These are phyloP conservation scores for Ibidorhyncha struthersii DNA, from an alignment of 2,113 vertebrate genomes.

Conservation along the genomic window DNA sequence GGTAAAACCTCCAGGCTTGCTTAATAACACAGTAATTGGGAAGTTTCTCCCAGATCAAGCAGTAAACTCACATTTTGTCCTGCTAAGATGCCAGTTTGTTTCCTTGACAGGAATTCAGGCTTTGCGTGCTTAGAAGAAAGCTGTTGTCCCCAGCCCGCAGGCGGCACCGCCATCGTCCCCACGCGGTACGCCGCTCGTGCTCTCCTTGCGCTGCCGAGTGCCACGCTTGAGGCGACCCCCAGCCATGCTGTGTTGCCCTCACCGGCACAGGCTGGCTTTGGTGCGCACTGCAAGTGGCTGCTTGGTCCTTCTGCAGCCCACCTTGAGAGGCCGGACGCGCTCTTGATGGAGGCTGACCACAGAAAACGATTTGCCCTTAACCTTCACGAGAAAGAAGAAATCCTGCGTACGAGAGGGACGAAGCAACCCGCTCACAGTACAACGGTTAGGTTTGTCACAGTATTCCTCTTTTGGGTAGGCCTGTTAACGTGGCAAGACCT, in stretches of 20 bases:
- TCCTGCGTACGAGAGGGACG: neutral
- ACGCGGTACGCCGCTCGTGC: rapidly evolving
- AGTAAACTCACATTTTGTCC: neutral
- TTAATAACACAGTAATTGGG: neutral
- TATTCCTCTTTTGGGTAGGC: rapidly evolving
- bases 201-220: neutral
- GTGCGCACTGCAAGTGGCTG: no score
- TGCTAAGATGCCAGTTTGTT: neutral
- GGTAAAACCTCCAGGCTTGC: neutral
- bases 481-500: rapidly evolving
- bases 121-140: neutral
- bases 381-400: neutral
- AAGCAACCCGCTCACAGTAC: rapidly evolving
- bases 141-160: rapidly evolving
- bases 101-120: neutral
- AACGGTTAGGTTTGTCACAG: rapidly evolving
- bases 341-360: neutral
- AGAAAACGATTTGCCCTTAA: neutral
- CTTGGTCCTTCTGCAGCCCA: neutral
- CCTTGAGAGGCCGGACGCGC: rapidly evolving
- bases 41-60: neutral
- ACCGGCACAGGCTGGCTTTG: neutral
- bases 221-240: rapidly evolving
- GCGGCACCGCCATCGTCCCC: rapidly evolving
- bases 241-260: rapidly evolving